These are phyloP conservation scores for Anableps anableps DNA, from an alignment of 2,797 vertebrate species.

Conservation along the genomic window DNA sequence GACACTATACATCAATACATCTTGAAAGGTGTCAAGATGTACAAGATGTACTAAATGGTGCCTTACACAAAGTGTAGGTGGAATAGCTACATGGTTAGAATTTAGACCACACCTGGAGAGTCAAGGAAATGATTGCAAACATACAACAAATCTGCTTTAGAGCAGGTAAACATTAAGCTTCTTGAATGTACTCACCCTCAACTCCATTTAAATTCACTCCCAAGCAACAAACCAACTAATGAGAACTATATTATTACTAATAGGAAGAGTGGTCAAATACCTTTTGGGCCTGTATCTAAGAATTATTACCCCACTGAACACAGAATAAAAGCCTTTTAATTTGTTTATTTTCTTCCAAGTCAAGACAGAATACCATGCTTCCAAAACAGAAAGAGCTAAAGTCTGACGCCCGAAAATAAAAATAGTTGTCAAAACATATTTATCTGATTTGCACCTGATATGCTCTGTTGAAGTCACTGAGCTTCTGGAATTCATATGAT, in stretches of 20 bases:
- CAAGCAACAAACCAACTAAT: background rate
- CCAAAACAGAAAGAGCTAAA: background rate
- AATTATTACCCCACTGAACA: no score
- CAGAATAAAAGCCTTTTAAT: background rate
- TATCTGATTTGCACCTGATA: slow-evolving; percentile 84
- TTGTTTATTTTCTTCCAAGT: background rate
- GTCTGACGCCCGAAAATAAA: background rate
- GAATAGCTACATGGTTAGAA: background rate
- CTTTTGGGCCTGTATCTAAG: background rate
- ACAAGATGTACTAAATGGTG: background rate
- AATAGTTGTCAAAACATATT: background rate
- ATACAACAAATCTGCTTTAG: background rate
- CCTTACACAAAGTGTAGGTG: background rate
- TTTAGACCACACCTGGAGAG: background rate
- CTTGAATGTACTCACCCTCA: background rate
- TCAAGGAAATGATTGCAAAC: background rate
- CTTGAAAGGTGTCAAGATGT: no score
- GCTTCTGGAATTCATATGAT: slow-evolving; percentile 79
- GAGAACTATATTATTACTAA: background rate
- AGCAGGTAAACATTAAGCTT: background rate
- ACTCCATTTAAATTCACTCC: background rate
- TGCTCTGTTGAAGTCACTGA: slow-evolving; percentile 75
- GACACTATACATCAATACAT: no score
- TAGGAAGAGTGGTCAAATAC: background rate
- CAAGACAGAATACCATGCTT: background rate